Percentiles rank a stretch among this genome's conserved stretches.
Conservation (phyloP, 1,140 invertebrate species). For the Apis laboriosa region DNA sequence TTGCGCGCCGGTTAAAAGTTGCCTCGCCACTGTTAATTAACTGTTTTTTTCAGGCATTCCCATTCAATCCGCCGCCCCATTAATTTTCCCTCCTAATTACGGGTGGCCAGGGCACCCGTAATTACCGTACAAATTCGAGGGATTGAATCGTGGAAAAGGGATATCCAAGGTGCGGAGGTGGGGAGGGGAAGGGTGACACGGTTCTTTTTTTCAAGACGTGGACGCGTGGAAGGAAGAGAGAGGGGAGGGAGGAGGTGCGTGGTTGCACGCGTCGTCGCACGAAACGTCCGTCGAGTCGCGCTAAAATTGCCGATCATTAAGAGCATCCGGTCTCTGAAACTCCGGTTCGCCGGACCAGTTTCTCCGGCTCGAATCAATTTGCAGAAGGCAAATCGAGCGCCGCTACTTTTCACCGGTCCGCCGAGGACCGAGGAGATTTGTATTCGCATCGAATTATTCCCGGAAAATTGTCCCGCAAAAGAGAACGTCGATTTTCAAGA, state of each 20-base stretch:
- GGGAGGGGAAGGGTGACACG: too few relatives aligned
- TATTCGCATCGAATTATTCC: too few relatives aligned
- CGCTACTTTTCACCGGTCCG: constrained; percentile 20
- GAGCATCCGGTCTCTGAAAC: constrained; percentile 63
- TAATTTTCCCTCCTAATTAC: constrained; percentile 29
- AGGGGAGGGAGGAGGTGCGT: neutral
- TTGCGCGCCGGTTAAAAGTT: neutral
- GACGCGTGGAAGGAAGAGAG: neutral
- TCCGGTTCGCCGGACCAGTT: constrained; percentile 61
- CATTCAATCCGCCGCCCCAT: neutral
- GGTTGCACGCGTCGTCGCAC: constrained; percentile 1
- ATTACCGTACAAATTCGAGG: constrained; percentile 39
- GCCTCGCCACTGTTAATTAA: constrained; percentile 23
- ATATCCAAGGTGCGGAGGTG: neutral
- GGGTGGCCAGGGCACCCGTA: neutral
- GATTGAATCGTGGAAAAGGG: constrained; percentile 17
- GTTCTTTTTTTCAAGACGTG: neutral
- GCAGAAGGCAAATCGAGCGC: constrained; percentile 34
- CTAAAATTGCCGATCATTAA: constrained; percentile 68
- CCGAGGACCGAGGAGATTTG: too few relatives aligned
- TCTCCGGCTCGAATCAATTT: constrained; percentile 64
- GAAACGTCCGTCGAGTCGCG: constrained; percentile 45
- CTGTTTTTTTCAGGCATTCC: neutral
- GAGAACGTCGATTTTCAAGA: too few relatives aligned
- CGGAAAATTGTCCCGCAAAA: too few relatives aligned